Evolutionary conservation across 2,797 vertebrate species (phyloP).

Genomic region (Xenopus petersii): DNA sequence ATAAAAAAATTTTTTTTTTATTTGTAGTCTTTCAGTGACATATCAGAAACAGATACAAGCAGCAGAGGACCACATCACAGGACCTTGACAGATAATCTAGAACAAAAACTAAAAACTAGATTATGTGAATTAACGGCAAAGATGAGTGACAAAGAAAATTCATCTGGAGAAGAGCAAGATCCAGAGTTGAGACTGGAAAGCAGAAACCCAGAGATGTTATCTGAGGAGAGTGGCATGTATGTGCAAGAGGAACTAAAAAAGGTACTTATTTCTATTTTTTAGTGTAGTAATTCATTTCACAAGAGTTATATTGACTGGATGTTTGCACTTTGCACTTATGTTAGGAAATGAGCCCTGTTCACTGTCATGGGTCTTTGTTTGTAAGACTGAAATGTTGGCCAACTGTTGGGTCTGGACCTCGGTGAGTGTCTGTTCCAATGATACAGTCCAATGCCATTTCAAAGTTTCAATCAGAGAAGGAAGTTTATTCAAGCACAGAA

Average conservation of each 20-base stretch:
- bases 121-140: conserved; percentile 72
- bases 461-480: no score
- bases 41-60: conserved; percentile 62
- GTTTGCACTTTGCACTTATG: no score
- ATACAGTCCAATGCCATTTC: no score
- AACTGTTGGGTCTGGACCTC: no score
- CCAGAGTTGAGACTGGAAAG: conserved; percentile 59
- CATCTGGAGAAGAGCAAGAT: conserved; percentile 80
- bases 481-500: no score
- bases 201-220: conserved; percentile 58
- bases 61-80: conserved; percentile 65
- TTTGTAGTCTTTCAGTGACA: conserved; percentile 58
- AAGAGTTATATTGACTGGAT: no score
- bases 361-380: no score
- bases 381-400: no score
- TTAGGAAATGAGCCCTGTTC: no score
- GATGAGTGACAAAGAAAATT: conserved; percentile 77
- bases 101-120: conserved; percentile 72
- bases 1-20: conserved; percentile 16
- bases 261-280: conserved; percentile 51
- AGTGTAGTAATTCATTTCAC: no score
- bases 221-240: conserved; percentile 61
- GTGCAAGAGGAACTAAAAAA: conserved; percentile 70
- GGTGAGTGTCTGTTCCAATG: no score
- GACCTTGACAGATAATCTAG: conserved; percentile 54